These are phyloP conservation scores for Lepus oiostolus DNA, from an alignment of 2,797 vertebrate species.

Conservation along the genomic window DNA sequence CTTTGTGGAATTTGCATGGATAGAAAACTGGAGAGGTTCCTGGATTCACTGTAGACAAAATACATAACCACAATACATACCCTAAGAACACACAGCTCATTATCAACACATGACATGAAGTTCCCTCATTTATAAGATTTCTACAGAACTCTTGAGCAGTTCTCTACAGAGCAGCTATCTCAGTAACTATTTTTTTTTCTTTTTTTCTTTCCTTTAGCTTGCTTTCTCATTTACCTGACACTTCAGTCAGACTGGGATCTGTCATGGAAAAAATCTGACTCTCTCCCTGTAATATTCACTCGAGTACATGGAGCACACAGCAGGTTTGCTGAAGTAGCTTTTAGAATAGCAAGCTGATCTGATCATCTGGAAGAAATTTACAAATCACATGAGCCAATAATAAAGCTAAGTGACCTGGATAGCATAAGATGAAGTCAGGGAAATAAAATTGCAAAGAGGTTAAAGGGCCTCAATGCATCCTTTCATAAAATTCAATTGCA, in stretches of 20 bases:
- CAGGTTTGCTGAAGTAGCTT: conserved; percentile 30
- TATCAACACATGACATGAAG: background rate
- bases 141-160: background rate
- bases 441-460: conserved; percentile 30
- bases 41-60: background rate
- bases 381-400: conserved; percentile 53
- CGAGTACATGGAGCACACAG: background rate
- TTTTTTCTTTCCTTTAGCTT: background rate
- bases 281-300: background rate
- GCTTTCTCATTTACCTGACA: background rate
- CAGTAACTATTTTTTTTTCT: background rate
- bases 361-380: conserved; percentile 55
- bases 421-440: background rate
- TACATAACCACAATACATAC: background rate
- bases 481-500: background rate
- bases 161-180: background rate
- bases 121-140: background rate
- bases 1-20: background rate
- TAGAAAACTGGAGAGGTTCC: background rate
- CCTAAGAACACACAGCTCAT: background rate
- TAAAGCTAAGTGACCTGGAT: conserved; percentile 39
- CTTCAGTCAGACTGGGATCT: conserved; percentile 6
- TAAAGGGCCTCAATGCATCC: background rate
- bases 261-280: background rate
- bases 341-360: conserved; percentile 2